Base-by-base conservation (phyloP, 2,113 vertebrate genomes). In the Corydoras maculifer region DNA sequence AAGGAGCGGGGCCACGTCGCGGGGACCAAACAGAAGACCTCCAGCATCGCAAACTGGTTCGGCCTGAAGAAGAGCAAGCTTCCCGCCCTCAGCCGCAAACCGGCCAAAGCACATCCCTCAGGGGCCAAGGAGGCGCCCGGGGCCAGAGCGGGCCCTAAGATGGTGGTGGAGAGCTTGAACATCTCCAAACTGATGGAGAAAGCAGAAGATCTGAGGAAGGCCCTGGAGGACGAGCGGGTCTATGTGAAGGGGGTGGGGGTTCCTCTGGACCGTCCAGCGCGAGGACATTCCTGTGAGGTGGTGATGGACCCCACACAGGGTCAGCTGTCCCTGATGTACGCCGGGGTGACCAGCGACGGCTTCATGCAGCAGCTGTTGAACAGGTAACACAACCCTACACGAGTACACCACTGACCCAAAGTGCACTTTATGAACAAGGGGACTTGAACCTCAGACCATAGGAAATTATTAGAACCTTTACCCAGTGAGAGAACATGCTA, bases 121-220 rank as follows among this genome's bases (percentile, higher is more conserved):
- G 86, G 85, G 63, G 75, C 85, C 25, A 84, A 86, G 66, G 88
- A 90, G 65, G 86, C 90, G 8, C 89, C 92, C 1, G 85, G 90
- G 51, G 91, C 93, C 71, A 66, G 91, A 91, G 15, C 30, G 30
- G 0, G 85, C 86, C 30, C 93, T 93, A 32, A 89, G 91, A 0
- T 58, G 62, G 77, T 85, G 12, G 81, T 64, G n/a, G 96, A 97
- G 64, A 94, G 94, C 31, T 87, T 97, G 74, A 98, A 97, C 82
- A 98, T 97, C 86, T 97, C 95, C 7, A 95, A 94, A 43, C 86
- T 98, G 75, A 98, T 98, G 94, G 96, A 96, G 70, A 98, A 98
- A 79, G 96, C 95, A 0, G 96, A 96, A 79, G 95, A 95, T 9
- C 86, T 98, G 75, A 85, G 95, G 48, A 90, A 94, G 68, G 96